Percentiles rank a stretch among this genome's conserved stretches.
Evolutionary conservation across 2,888 invertebrate genomes (phyloP).

Genomic region (Bedellia somnulentella): DNA sequence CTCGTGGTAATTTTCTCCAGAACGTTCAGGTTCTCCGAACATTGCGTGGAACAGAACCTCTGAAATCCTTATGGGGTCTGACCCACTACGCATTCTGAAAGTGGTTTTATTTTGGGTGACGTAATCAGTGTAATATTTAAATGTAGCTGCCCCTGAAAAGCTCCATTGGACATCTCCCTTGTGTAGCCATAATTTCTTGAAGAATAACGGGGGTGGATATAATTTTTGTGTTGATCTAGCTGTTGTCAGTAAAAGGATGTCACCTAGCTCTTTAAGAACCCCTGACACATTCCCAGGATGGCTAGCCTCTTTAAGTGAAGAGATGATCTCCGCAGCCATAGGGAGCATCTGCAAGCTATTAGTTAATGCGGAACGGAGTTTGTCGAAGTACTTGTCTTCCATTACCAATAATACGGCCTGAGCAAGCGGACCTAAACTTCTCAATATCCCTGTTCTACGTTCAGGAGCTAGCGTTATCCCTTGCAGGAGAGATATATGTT

Average conservation of each 20-base stretch:
- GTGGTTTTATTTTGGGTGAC: neutral
- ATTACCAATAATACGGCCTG: conserved; percentile 10
- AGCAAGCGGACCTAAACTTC: too few relatives aligned
- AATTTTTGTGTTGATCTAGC: conserved; percentile 11
- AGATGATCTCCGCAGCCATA: conserved; percentile 8
- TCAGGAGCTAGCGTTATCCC: conserved; percentile 9
- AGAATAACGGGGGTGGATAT: conserved; percentile 10
- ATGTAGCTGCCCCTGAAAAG: too few relatives aligned
- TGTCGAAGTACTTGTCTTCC: conserved; percentile 11
- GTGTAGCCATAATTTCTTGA: conserved; percentile 4
- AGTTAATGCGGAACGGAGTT: conserved; percentile 9
- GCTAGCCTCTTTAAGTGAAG: conserved; percentile 7
- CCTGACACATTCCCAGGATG: too few relatives aligned
- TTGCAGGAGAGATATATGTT: too few relatives aligned
- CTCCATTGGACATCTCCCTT: neutral
- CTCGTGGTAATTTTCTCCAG: too few relatives aligned
- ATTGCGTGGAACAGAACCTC: conserved; percentile 12
- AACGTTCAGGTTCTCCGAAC: conserved; percentile 10
- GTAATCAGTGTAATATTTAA: too few relatives aligned
- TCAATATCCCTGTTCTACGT: conserved; percentile 10
- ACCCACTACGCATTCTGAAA: conserved; percentile 9
- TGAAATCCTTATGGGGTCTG: conserved; percentile 7
- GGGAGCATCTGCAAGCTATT: conserved; percentile 15
- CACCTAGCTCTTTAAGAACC: conserved; percentile 14
- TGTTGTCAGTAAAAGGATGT: conserved; percentile 13